Evolutionary conservation across 2,888 invertebrate genomes (phyloP).

Genomic region (Phytoseiulus persimilis): DNA sequence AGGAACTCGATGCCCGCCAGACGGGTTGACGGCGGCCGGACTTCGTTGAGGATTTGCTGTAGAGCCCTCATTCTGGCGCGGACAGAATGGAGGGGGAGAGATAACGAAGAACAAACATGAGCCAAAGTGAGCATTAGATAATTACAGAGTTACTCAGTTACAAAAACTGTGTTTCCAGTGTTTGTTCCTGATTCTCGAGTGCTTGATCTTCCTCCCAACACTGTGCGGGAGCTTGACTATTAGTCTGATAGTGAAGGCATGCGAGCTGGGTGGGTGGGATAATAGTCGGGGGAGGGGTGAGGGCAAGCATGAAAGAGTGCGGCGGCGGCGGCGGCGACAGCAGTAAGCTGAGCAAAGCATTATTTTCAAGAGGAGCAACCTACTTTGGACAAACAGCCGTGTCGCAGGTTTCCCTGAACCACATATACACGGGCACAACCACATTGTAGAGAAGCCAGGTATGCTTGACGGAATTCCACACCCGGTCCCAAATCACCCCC

Average conservation of each 20-base stretch:
- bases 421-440: conserved; percentile 35
- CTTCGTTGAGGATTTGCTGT: conserved; percentile 31
- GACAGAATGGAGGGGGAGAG: not conserved
- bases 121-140: not conserved
- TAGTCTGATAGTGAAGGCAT: too few relatives aligned
- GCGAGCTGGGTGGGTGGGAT: too few relatives aligned
- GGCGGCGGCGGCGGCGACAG: not conserved
- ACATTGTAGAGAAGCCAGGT: conserved; percentile 38
- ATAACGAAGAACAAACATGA: not conserved
- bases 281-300: not conserved
- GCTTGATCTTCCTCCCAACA: too few relatives aligned
- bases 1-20: conserved; percentile 29
- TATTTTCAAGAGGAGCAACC: not conserved
- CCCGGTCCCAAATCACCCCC: conserved; percentile 36
- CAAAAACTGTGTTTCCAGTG: too few relatives aligned
- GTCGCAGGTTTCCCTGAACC: conserved; percentile 29
- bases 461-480: conserved; percentile 38
- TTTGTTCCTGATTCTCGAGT: too few relatives aligned
- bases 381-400: conserved; percentile 33
- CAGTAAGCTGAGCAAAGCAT: not conserved
- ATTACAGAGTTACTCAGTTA: too few relatives aligned
- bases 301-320: not conserved
- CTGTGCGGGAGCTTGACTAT: too few relatives aligned
- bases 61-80: conserved; percentile 17
- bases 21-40: not conserved